Conservation (phyloP, 2,113 vertebrate genomes). For the Oreocharis arfaki region DNA sequence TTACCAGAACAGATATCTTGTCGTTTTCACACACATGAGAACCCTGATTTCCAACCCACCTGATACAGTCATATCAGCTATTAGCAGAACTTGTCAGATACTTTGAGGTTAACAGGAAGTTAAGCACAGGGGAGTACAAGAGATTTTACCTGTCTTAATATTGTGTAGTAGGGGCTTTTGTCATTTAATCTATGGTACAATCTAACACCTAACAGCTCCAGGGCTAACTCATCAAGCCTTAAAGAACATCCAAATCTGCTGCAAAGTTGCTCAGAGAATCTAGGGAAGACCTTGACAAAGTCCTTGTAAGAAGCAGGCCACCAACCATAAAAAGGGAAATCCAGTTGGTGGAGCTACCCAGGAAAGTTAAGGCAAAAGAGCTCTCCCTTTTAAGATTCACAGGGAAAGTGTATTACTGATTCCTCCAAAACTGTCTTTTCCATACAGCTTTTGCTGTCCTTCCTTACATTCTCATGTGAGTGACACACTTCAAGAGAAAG, state of each 20-base stretch:
- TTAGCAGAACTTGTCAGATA: background rate
- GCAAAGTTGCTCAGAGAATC: background rate
- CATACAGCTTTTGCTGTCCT: background rate
- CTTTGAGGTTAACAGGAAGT: background rate
- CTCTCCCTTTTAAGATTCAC: background rate
- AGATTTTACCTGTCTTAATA: background rate
- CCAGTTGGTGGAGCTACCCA: rapidly evolving
- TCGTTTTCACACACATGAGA: background rate
- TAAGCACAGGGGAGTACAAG: background rate
- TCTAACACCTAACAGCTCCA: background rate
- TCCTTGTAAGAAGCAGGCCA: background rate
- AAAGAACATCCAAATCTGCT: background rate
- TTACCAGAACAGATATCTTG: background rate
- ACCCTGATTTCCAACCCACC: background rate
- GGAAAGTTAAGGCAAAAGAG: background rate
- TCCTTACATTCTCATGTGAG: background rate
- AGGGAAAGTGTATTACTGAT: background rate
- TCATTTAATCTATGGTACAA: background rate
- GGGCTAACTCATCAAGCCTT: background rate
- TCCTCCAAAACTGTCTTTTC: background rate
- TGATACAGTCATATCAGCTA: rapidly evolving
- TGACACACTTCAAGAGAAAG: background rate
- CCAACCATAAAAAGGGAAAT: background rate
- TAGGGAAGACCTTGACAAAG: background rate
- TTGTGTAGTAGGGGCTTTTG: background rate